Evolutionary conservation across 2,113 vertebrate species (phyloP).

Genomic region (Gobiocypris rarus): DNA sequence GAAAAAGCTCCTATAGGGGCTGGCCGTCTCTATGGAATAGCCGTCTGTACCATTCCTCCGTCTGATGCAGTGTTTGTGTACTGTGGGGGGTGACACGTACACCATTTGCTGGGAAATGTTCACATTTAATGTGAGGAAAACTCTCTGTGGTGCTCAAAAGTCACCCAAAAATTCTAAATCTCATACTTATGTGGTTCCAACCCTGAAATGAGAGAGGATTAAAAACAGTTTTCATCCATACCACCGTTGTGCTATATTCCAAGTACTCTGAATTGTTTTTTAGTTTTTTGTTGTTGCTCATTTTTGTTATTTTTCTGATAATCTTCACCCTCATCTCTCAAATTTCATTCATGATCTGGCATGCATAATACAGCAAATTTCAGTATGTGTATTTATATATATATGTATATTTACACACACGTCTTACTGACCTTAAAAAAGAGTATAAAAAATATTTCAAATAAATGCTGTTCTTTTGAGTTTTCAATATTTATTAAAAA

Average conservation of each 20-base stretch:
- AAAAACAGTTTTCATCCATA: neutral
- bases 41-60: constrained; percentile 58
- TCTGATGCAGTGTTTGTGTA: constrained; percentile 50
- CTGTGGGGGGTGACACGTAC: constrained; percentile 38
- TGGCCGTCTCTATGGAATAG: constrained; percentile 65
- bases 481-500: too few relatives aligned
- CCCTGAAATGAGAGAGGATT: neutral
- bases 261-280: neutral
- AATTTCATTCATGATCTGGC: neutral
- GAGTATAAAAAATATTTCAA: too few relatives aligned
- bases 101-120: constrained; percentile 53
- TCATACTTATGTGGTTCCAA: neutral
- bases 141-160: neutral
- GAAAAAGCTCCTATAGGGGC: constrained; percentile 64
- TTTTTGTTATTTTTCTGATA: neutral
- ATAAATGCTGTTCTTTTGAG: too few relatives aligned
- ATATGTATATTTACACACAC: too few relatives aligned
- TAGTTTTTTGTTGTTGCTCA: too few relatives aligned
- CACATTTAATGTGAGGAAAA: neutral
- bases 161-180: neutral
- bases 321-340: neutral
- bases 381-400: too few relatives aligned
- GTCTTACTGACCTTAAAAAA: too few relatives aligned
- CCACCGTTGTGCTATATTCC: neutral
- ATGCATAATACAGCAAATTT: too few relatives aligned